Conservation (phyloP, 2,888 invertebrate species). For the Phyllotreta striolata region DNA sequence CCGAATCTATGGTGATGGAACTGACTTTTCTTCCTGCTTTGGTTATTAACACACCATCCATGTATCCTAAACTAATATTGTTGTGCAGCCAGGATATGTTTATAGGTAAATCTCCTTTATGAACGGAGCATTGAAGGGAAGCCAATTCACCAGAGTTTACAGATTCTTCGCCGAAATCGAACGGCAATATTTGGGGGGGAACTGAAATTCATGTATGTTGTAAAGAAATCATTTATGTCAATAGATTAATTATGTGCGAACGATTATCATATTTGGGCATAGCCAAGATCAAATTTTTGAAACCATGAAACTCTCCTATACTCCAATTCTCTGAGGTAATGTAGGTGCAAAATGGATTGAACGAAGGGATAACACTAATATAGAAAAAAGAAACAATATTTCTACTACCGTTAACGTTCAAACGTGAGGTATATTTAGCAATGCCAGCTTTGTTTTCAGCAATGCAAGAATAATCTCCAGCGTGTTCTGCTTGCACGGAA, state of each 20-base stretch:
- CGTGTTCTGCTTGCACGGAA: slow-evolving; percentile 65
- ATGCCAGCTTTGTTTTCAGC: slow-evolving; percentile 69
- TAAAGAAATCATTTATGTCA: slow-evolving; percentile 62
- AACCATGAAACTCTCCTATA: too few relatives aligned
- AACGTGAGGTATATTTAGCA: slow-evolving; percentile 69
- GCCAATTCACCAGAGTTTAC: slow-evolving; percentile 75
- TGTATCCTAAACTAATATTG: slow-evolving; percentile 64
- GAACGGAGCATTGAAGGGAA: slow-evolving; percentile 72
- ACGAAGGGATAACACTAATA: slow-evolving; percentile 1
- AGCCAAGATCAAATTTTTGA: slow-evolving; percentile 9
- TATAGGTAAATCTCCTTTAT: slow-evolving; percentile 79
- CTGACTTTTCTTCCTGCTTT: slow-evolving; percentile 62
- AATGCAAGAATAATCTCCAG: slow-evolving; percentile 67
- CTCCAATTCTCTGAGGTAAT: too few relatives aligned
- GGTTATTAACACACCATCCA: slow-evolving; percentile 45
- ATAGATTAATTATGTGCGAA: slow-evolving; percentile 63
- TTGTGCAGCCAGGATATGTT: slow-evolving; percentile 78
- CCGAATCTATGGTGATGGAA: slow-evolving; percentile 72
- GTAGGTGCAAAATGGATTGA: too few relatives aligned
- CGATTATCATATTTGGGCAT: neutral
- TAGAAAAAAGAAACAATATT: slow-evolving; percentile 11
- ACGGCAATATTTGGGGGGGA: slow-evolving; percentile 61
- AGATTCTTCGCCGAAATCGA: slow-evolving; percentile 65
- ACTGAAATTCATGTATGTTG: slow-evolving; percentile 39
- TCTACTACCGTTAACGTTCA: slow-evolving; percentile 72